Evolutionary conservation across 2,888 invertebrate genomes (phyloP).

Genomic region (Chalcosyrphus nemorum): DNA sequence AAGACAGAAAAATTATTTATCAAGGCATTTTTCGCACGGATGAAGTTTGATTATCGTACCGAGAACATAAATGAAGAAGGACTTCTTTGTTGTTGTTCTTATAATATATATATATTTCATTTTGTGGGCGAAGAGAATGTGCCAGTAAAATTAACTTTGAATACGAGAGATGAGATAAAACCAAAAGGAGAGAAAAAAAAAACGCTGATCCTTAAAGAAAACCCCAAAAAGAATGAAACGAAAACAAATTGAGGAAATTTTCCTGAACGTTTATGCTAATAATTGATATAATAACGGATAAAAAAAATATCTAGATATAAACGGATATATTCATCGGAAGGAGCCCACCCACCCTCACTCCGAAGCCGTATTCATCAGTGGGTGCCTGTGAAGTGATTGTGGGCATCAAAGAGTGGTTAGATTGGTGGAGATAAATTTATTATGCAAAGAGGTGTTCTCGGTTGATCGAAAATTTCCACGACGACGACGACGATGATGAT

Average conservation of each 20-base stretch:
- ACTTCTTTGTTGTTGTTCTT: conserved; percentile 47
- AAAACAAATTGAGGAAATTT: conserved; percentile 67
- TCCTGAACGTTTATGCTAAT: conserved; percentile 60
- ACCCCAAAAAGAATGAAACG: conserved; percentile 23
- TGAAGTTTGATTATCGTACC: conserved; percentile 69
- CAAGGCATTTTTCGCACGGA: conserved; percentile 71
- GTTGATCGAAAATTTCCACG: conserved; percentile 39
- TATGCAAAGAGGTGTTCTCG: conserved; percentile 27
- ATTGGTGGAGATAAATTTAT: conserved; percentile 33
- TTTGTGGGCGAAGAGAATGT: conserved; percentile 15
- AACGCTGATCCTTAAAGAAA: conserved; percentile 44
- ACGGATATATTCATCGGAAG: conserved; percentile 4
- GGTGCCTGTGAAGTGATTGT: conserved; percentile 28
- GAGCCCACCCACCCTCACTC: not conserved
- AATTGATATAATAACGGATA: conserved; percentile 61
- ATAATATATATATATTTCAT: too few species aligned
- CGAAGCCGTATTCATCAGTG: too few species aligned
- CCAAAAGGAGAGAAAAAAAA: conserved; percentile 7
- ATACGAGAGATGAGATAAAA: conserved; percentile 4
- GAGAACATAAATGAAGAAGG: conserved; percentile 54
- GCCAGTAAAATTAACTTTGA: conserved; percentile 55
- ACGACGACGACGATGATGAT: conserved; percentile 29
- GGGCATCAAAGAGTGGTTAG: not conserved
- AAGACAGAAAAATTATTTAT: conserved; percentile 65
- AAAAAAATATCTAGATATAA: conserved; percentile 33